A percentile compares a stretch with the other conserved stretches of the same genome.
Conservation (phyloP, 2,797 vertebrate genomes). For the Danio kyathit region DNA sequence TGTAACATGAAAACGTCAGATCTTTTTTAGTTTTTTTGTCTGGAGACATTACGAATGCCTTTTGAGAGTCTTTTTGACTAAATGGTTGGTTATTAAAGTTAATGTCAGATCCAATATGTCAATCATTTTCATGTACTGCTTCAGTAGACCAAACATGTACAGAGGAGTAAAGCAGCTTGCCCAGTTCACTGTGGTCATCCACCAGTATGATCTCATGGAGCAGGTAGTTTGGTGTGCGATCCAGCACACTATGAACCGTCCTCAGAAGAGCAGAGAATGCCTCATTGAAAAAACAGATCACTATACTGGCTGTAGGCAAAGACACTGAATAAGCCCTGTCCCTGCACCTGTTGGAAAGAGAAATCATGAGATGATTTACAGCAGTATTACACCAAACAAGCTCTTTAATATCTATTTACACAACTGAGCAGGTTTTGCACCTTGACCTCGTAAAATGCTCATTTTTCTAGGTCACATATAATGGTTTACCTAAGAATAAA, state of each 20-base stretch:
- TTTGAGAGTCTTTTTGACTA: not conserved
- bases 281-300: constrained; percentile 98
- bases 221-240: constrained; percentile 85
- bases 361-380: not conserved
- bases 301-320: constrained; percentile 87
- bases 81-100: not conserved
- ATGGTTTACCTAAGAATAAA: not conserved
- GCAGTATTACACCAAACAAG: not conserved
- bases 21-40: not conserved
- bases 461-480: not conserved
- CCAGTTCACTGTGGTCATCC: constrained; percentile 92
- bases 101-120: not conserved
- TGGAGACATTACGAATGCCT: not conserved
- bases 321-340: constrained; percentile 79
- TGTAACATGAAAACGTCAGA: not conserved
- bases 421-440: constrained; percentile 7
- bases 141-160: not conserved
- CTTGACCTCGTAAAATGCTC: constrained; percentile 14
- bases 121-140: not conserved
- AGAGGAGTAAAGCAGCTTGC: constrained; percentile 69
- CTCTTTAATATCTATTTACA: not conserved
- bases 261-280: constrained; percentile 91
- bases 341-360: constrained; percentile 80
- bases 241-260: constrained; percentile 91
- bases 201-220: constrained; percentile 94